phyloP scores from a whole-genome alignment of 2,113 vertebrate species.

The Gadus macrocephalus region DNA sequence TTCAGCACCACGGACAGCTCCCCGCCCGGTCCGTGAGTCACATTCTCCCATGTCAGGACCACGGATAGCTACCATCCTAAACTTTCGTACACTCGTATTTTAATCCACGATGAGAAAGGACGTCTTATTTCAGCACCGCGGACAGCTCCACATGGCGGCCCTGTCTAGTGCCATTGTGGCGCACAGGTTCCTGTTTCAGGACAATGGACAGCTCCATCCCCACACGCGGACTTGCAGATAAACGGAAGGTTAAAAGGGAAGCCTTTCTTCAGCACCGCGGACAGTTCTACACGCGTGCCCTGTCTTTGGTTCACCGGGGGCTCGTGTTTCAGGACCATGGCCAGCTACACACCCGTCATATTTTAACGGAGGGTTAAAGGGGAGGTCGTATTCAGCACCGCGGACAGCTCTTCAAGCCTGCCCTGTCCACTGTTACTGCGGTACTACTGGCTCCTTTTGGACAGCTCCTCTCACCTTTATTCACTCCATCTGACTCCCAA shows the following conservation, averaged over 20 bases:
- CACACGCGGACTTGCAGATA: no score
- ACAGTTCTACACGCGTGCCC: conserved; percentile 29
- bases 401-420: conserved; percentile 35
- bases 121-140: no score
- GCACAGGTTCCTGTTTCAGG: no score
- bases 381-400: no score
- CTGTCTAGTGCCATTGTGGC: no score
- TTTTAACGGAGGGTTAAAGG: no score
- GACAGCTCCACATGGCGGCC: no score
- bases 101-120: no score
- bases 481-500: neutral
- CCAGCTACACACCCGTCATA: no score
- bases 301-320: neutral
- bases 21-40: neutral
- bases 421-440: conserved; percentile 2
- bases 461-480: conserved; percentile 16
- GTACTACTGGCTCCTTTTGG: conserved; percentile 4
- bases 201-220: no score
- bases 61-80: neutral
- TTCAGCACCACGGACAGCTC: conserved; percentile 41
- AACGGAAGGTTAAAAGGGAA: no score
- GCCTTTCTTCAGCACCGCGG: conserved; percentile 1
- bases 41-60: conserved; percentile 9
- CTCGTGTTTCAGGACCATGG: no score
- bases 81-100: neutral